phyloP scores from a whole-genome alignment of 2,113 vertebrate genomes.

The Cercocebus atys region DNA sequence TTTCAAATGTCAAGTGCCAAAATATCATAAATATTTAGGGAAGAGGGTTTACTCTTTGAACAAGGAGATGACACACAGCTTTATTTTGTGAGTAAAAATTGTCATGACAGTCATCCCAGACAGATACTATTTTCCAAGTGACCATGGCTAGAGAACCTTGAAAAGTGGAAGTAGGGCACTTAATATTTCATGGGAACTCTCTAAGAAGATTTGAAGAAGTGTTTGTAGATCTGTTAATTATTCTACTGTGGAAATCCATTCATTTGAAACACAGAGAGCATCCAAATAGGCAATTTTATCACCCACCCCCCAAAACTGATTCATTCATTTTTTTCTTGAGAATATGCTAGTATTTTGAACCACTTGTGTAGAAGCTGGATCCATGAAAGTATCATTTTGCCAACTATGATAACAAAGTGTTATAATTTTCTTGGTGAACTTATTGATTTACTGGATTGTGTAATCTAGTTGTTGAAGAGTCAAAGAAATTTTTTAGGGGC shows the following conservation, averaged over 20 bases:
- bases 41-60: background rate
- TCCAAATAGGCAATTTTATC: background rate
- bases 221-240: background rate
- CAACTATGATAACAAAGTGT: background rate
- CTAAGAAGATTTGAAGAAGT: background rate
- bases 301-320: background rate
- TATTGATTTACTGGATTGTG: background rate
- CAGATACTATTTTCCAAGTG: background rate
- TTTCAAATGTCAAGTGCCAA: background rate
- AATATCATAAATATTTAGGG: background rate
- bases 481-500: background rate
- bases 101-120: background rate
- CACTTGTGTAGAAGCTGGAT: background rate
- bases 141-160: background rate
- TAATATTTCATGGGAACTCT: background rate
- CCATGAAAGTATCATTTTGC: background rate
- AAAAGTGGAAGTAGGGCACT: background rate
- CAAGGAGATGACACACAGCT: background rate
- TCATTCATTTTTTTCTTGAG: background rate
- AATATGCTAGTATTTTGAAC: background rate
- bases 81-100: constrained; percentile 11
- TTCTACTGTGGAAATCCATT: background rate
- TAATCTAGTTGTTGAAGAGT: background rate
- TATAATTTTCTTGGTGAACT: background rate
- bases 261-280: background rate